Evolutionary conservation across 2,113 vertebrate species (phyloP).

Genomic region (Lonchura striata): DNA sequence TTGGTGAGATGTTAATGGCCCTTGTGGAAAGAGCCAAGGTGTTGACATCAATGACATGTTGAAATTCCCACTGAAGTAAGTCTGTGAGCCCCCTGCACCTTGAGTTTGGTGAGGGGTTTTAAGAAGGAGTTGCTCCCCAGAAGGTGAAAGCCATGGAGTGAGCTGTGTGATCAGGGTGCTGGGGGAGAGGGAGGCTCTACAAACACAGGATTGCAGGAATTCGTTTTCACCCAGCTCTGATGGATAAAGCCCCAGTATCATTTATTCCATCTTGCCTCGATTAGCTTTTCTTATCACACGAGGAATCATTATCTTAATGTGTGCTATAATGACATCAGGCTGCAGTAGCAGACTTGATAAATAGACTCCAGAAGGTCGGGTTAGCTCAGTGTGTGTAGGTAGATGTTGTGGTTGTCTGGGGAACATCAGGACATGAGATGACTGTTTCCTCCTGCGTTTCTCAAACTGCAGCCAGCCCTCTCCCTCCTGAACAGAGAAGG

Average conservation of each 20-base stretch:
- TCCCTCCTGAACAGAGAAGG: not conserved
- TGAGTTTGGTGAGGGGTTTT: not conserved
- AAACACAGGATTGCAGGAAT: not conserved
- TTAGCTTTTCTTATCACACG: conserved; percentile 22
- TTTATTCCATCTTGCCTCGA: not conserved
- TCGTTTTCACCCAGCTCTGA: not conserved
- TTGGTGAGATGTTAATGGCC: not conserved
- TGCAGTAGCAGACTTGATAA: not conserved
- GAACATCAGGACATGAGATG: not conserved
- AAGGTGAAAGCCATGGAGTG: rapidly evolving
- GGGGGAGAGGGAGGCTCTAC: not conserved
- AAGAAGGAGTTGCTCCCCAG: not conserved
- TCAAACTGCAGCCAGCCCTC: not conserved
- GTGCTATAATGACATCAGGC: not conserved
- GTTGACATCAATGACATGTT: not conserved
- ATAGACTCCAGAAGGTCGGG: not conserved
- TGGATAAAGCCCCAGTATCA: not conserved
- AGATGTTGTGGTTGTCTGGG: not conserved
- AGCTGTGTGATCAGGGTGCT: not conserved
- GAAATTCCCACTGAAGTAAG: not conserved
- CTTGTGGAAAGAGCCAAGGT: not conserved
- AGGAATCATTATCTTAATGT: not conserved
- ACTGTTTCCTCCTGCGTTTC: not conserved
- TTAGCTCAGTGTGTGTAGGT: not conserved
- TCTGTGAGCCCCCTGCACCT: not conserved